Base-by-base conservation (phyloP, 1,140 invertebrate genomes). In the fruit fly (Drosophila melanogaster) region DNA sequence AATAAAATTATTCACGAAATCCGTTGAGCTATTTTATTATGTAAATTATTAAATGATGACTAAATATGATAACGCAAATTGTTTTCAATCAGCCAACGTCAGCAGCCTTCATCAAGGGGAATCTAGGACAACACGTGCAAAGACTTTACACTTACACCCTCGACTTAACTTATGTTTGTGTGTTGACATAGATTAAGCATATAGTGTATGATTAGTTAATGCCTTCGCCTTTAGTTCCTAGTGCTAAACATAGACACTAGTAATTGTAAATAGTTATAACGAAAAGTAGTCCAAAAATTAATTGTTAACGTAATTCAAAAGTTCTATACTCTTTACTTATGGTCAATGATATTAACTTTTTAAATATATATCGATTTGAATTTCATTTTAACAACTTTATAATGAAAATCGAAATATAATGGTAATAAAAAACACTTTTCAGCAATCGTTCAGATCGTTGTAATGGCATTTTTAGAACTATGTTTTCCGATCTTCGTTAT, bases 251-350 rank as follows among this genome's bases (percentile, higher is more conserved):
- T 76, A 79, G 57, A 55, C 30, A 12, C 37, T 47, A 56, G 50
- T 24, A 41, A 41, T 15, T 87, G 83, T 87, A 87, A 72, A 86
- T 78, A 86, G 57, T 50, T 41, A 26, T 76, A 75, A 10, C 30
- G 8, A 10, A 66, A 59, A 47, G 41, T 67, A 62, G 60, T 49
- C 47, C 24, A 56, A 55, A 46, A 70, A 58, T 46, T 17, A 77
- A 64, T 56, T 55, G 12, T 44, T 44, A 60, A 60, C 65, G 61
- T 77, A 46, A 66, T 58, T 62, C 30, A 24, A 60, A 73, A 67
- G 62, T 77, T 50, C 26, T 61, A 73, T 50, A 61, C 78, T 81
- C 78, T 86, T 79, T 79, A 79, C 75, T 55, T 56, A 77, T 55
- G 74, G 62, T 81, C 56, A 35, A 65, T 30, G 41, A 26, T 43